phyloP scores from a whole-genome alignment of 1,140 invertebrate species.

The Platyscapa corneri region DNA sequence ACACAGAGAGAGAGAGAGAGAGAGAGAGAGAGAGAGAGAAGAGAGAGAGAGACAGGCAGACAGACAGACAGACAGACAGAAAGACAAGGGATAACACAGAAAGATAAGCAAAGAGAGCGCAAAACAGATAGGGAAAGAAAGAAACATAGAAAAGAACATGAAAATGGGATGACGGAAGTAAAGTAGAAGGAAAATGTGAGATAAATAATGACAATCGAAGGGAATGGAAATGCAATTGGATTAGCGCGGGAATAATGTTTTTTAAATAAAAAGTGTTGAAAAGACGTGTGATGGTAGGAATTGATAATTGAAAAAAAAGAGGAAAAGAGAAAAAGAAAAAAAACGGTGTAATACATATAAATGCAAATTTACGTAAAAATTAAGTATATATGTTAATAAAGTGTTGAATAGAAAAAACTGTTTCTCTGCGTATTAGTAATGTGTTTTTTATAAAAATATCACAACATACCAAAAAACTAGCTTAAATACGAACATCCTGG shows the following conservation, averaged over 20 bases:
- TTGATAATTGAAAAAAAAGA: constrained; percentile 54
- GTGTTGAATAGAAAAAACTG: constrained; percentile 17
- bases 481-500: constrained; percentile 11
- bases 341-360: constrained; percentile 74
- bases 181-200: background rate
- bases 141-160: no score
- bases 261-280: constrained; percentile 48
- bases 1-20: constrained; percentile 28
- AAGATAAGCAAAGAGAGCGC: constrained; percentile 49
- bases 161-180: constrained; percentile 26
- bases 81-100: constrained; percentile 14
- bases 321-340: constrained; percentile 66
- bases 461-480: constrained; percentile 31
- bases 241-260: background rate
- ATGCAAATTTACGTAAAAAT: constrained; percentile 62
- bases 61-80: constrained; percentile 49
- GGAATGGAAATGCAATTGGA: constrained; percentile 23
- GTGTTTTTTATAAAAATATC: constrained; percentile 13
- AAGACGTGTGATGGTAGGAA: constrained; percentile 52
- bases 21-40: constrained; percentile 53
- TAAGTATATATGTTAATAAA: constrained; percentile 47
- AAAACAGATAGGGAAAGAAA: background rate
- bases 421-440: constrained; percentile 31
- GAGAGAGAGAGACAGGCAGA: background rate
- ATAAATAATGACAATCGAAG: constrained; percentile 42